Percentiles rank a stretch among this genome's conserved stretches.
Evolutionary conservation across 2,888 invertebrate species (phyloP).

Genomic region (Branchipolynoe longqiensis): DNA sequence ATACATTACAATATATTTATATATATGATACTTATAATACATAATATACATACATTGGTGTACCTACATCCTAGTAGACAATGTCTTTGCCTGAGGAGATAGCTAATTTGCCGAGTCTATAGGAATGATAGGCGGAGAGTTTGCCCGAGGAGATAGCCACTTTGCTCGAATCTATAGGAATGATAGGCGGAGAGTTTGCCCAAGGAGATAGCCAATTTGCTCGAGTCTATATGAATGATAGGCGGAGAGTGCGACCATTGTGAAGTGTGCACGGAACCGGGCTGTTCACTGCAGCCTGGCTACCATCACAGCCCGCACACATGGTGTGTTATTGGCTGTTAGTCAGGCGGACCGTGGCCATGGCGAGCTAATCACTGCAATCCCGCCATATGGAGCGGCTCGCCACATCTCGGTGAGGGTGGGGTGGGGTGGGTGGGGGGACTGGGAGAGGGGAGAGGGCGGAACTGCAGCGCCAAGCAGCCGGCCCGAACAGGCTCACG

Average conservation of each 20-base stretch:
- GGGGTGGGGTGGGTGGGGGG: too few species aligned
- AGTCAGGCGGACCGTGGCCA: background rate
- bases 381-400: background rate
- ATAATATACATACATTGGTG: too few species aligned
- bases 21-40: too few species aligned
- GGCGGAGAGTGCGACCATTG: background rate
- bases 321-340: background rate
- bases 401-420: too few species aligned
- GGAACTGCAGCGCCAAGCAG: background rate
- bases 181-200: too few species aligned
- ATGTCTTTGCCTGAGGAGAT: too few species aligned
- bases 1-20: too few species aligned
- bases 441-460: background rate
- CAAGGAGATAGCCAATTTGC: background rate
- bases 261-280: background rate
- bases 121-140: too few species aligned
- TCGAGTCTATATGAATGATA: background rate
- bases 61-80: too few species aligned
- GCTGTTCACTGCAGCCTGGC: background rate
- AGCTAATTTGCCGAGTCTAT: too few species aligned
- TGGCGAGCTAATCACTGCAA: background rate
- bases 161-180: too few species aligned
- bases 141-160: too few species aligned
- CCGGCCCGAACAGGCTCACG: background rate
- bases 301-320: background rate